phyloP scores from a whole-genome alignment of 2,797 vertebrate species.

The Manis javanica region DNA sequence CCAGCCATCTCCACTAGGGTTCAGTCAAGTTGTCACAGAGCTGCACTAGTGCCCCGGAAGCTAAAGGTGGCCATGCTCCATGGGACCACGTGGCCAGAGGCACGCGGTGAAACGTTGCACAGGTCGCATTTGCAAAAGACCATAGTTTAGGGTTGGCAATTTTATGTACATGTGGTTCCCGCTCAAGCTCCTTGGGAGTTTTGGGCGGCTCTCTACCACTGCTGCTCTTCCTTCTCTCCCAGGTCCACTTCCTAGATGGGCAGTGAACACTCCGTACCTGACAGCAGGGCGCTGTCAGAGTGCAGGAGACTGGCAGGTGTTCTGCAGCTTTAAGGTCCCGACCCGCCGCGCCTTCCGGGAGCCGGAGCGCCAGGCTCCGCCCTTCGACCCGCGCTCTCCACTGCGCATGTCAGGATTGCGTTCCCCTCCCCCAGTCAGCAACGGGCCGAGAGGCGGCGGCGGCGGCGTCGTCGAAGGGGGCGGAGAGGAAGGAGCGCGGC shows the following conservation, averaged over 20 bases:
- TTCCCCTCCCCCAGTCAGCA: slow-evolving; percentile 75
- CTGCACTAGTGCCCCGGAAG: slow-evolving; percentile 71
- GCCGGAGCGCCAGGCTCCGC: slow-evolving; percentile 45
- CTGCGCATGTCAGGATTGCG: slow-evolving; percentile 70
- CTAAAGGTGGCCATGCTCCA: slow-evolving; percentile 62
- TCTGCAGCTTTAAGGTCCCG: neutral
- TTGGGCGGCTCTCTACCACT: neutral
- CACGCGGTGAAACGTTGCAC: neutral
- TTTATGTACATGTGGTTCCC: neutral
- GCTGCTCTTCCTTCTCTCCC: neutral
- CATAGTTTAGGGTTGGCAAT: neutral
- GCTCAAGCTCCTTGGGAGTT: neutral
- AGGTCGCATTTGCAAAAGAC: neutral
- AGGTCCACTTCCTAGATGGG: neutral
- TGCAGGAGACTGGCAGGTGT: accelerated
- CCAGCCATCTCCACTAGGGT: neutral
- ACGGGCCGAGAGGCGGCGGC: slow-evolving; percentile 74
- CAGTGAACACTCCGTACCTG: accelerated
- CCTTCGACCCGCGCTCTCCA: slow-evolving; percentile 54
- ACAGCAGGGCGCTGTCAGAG: neutral
- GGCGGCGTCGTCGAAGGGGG: slow-evolving; percentile 38
- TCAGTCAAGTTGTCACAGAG: neutral
- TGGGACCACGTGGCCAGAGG: slow-evolving; percentile 47
- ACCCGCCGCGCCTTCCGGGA: slow-evolving; percentile 3
- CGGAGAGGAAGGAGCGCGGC: slow-evolving; percentile 60